phyloP scores from a whole-genome alignment of 2,888 invertebrate species.

The Eulithis testata region DNA sequence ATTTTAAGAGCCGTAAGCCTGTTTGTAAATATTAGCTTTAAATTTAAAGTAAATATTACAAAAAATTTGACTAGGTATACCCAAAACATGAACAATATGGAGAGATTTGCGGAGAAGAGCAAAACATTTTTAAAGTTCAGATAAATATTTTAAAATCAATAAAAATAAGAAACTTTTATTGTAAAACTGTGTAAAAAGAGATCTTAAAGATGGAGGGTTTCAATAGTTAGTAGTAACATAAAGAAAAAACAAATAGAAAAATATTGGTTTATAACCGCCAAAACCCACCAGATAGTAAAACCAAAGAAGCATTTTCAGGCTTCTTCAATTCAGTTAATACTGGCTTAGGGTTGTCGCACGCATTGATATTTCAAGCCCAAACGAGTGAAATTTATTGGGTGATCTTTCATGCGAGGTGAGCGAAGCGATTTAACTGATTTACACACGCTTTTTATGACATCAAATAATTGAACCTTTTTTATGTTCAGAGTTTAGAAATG shows the following conservation, averaged over 20 bases:
- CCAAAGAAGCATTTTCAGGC: conserved; percentile 58
- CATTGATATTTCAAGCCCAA: conserved; percentile 57
- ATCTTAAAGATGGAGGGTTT: too few relatives aligned
- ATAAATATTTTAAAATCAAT: too few relatives aligned
- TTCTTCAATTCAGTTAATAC: conserved; percentile 70
- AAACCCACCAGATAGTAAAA: conserved; percentile 52
- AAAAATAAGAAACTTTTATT: too few relatives aligned
- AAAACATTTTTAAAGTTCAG: too few relatives aligned
- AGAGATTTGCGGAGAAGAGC: too few relatives aligned
- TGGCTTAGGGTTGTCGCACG: conserved; percentile 72
- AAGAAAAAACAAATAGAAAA: too few relatives aligned
- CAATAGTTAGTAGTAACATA: too few relatives aligned
- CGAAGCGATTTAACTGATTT: conserved; percentile 30
- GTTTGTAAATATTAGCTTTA: too few relatives aligned
- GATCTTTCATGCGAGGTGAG: conserved; percentile 29
- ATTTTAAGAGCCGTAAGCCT: conserved; percentile 4
- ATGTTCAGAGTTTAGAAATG: conserved; percentile 10
- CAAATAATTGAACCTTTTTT: conserved; percentile 19
- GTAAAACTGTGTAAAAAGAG: too few relatives aligned
- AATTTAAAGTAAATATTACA: too few relatives aligned
- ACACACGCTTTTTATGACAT: conserved; percentile 18
- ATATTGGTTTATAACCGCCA: conserved; percentile 1
- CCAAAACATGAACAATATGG: too few relatives aligned
- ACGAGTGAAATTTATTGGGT: conserved; percentile 50
- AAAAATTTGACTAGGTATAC: too few relatives aligned